Evolutionary conservation across 1,140 invertebrate genomes (phyloP), one percentile per base, ranked within the genome.

Genomic region (Drosophila persimilis): DNA sequence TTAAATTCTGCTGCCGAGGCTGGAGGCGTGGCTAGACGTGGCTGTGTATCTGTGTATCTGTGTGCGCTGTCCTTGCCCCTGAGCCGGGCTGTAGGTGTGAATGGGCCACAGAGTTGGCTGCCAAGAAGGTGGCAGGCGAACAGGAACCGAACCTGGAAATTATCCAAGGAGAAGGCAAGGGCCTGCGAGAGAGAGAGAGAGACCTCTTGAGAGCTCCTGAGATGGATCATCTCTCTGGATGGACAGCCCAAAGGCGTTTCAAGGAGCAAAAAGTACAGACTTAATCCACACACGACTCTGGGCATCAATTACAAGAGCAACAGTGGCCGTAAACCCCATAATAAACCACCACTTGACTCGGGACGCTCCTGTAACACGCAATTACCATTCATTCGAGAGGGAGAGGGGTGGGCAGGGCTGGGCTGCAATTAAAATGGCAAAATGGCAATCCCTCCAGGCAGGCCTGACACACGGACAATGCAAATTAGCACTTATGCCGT

Each of bases 401-500:
- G 29, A 8, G 7, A 31, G 20, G 20, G 20, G 20, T 1, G 17
- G 5, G 24, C 6, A 43, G 63, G 55, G 51, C 44, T 50, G 26
- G 31, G 44, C 44, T 39, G 56, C 64, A 70, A 70, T 70, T 70
- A 70, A 70, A 70, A 57, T 70, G 66, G 35, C 66, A 70, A 70
- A 70, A 69, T 70, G 66, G 35, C 66, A 69, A 35, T 24, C 52
- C 66, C 61, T 41, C 51, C 29, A 15, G 72, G 20, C 52, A 52
- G 73, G 35, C 15, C 71, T 65, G 79, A 44, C 58, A 80, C 72
- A 58, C 77, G 50, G 60, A 80, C 80, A 84, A 84, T 84, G 44
- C 71, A 84, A 84, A 84, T 84, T 79, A 84, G 81, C 80, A 71
- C 80, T 84, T 84, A 80, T 75, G 47, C 80, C 66, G 72, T 79